These are phyloP conservation scores for Ophion ventricosus DNA, from an alignment of 2,888 invertebrate species.

Conservation along the genomic window DNA sequence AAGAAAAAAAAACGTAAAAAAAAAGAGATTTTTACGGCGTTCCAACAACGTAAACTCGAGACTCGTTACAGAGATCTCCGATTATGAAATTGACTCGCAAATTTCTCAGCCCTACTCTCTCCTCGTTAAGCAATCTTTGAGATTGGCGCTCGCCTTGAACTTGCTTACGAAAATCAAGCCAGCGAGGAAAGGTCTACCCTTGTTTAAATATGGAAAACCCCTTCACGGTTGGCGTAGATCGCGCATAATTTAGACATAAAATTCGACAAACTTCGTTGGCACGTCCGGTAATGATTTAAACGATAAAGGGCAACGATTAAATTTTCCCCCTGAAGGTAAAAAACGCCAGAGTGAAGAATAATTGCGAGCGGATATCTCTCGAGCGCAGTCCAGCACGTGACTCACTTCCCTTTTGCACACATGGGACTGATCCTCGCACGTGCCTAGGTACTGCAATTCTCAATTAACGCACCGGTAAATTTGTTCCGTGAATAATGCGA, in stretches of 20 bases:
- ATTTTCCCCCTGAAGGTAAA: slow-evolving; percentile 16
- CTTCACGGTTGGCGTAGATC: slow-evolving; percentile 27
- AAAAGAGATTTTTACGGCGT: background rate
- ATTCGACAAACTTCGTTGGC: slow-evolving; percentile 49
- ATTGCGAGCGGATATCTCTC: slow-evolving; percentile 56
- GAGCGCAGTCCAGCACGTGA: slow-evolving; percentile 45
- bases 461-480: slow-evolving; percentile 32
- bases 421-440: slow-evolving; percentile 39
- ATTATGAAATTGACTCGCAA: slow-evolving; percentile 39
- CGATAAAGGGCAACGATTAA: slow-evolving; percentile 49
- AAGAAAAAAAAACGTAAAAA: slow-evolving; percentile 1
- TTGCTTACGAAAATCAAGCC: background rate
- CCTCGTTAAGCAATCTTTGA: background rate
- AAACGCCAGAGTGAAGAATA: slow-evolving; percentile 9
- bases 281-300: slow-evolving; percentile 34
- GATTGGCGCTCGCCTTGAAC: background rate
- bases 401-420: slow-evolving; percentile 38
- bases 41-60: background rate
- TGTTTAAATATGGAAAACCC: slow-evolving; percentile 12
- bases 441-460: slow-evolving; percentile 32
- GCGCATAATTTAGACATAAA: slow-evolving; percentile 46
- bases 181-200: background rate
- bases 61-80: background rate
- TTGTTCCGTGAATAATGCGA: slow-evolving; percentile 6
- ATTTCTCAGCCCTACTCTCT: background rate